Conservation (phyloP, 2,888 invertebrate genomes). For the Hirtodrosophila alboralis region DNA sequence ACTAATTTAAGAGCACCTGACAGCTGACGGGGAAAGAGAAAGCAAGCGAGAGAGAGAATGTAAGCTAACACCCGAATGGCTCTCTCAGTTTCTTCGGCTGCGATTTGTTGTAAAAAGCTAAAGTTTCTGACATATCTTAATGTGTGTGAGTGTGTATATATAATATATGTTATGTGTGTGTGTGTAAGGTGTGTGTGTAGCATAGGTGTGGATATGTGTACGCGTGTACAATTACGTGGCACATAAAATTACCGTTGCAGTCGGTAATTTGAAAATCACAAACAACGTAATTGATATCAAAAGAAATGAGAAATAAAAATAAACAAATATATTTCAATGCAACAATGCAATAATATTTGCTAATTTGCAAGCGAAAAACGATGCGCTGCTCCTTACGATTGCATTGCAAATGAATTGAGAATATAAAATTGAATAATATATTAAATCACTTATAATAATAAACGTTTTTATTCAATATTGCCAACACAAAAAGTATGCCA, state of each 20-base stretch:
- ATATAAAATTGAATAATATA: no score
- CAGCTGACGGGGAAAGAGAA: no score
- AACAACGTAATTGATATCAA: conserved; percentile 30
- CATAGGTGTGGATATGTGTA: conserved; percentile 7
- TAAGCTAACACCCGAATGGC: conserved; percentile 24
- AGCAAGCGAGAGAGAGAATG: conserved; percentile 11
- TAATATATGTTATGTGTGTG: no score
- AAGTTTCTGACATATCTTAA: conserved; percentile 8
- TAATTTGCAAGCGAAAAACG: no score
- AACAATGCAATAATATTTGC: background rate
- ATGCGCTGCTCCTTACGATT: no score
- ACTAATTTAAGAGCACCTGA: no score
- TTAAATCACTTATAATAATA: no score
- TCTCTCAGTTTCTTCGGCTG: conserved; percentile 51
- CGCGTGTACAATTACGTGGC: conserved; percentile 25
- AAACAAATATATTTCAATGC: background rate
- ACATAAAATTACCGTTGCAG: conserved; percentile 37
- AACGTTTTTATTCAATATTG: no score
- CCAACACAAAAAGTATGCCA: no score
- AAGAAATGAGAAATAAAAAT: background rate
- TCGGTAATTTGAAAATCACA: conserved; percentile 31
- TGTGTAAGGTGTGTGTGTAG: conserved; percentile 7
- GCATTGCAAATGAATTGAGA: no score
- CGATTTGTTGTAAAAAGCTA: conserved; percentile 25
- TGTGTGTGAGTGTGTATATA: conserved; percentile 5